Evolutionary conservation across 2,888 invertebrate genomes (phyloP), one percentile per base, ranked within the genome.

Genomic region (Pseudococcus longispinus): DNA sequence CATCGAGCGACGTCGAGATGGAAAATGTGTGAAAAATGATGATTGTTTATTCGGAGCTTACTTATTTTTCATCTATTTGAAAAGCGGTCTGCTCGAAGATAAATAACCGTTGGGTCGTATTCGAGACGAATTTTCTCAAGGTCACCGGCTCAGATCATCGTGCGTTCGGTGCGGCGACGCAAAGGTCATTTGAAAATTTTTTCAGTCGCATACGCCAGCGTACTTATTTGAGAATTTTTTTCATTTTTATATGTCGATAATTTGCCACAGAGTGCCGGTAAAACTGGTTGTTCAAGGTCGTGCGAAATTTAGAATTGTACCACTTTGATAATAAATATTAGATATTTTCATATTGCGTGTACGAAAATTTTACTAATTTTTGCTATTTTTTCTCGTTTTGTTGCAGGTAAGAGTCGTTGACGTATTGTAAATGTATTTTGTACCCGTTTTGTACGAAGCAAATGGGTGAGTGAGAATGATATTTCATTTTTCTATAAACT

Each of bases 271-370:
- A 23, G 9, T 60, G 70, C 70, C 8, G 29, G 70, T 70, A 70
- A 70, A 70, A 70, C 70, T 70, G 70, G 70, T 70, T 70, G 70
- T 29, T 70, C 70, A 70, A 70, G 70, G 70, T 70, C 70, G 32
- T 70, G 70, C 70, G 15, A 70, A 70, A 23, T 9, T 60, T 60
- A 37, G 0, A 0, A 60, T 23, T 60, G 60, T 23, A 23, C 23
- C 11, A 11, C 9, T 23, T 60, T 60, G 23, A 60, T 60, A 20
- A 23, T 60, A 15, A 8, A 23, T 23, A 60, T 60, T 8, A 13
- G 44, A 8, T 46, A 15, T 37, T 37, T 37, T 37, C n/a, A n/a
- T n/a, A n/a, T 37, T 37, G 37, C 37, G 5, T 37, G 8, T 37
- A 37, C 8, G 44, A 46, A 46, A 13, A 13, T 46, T 51, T 3